phyloP scores from a whole-genome alignment of 2,888 invertebrate species.

The Sarcophaga carnaria region DNA sequence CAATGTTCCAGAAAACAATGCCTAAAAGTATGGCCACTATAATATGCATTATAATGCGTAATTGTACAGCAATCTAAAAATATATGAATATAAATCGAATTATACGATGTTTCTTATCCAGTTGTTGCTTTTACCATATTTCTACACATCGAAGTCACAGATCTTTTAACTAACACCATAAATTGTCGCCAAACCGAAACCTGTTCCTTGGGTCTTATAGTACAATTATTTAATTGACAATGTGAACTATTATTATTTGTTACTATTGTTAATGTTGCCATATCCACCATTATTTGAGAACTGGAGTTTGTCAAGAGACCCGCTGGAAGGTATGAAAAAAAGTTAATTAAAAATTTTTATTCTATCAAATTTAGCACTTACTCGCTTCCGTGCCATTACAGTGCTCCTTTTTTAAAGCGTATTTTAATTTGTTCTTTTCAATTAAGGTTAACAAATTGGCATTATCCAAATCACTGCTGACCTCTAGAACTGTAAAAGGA shows the following conservation, averaged over 20 bases:
- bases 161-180: conserved; percentile 82
- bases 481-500: conserved; percentile 82
- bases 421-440: conserved; percentile 71
- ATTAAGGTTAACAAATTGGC: conserved; percentile 78
- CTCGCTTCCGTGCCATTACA: conserved; percentile 42
- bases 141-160: conserved; percentile 80
- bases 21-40: conserved; percentile 92
- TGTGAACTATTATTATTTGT: conserved; percentile 15
- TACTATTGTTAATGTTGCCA: conserved; percentile 29
- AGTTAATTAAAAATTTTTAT: conserved; percentile 19
- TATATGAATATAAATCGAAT: background rate
- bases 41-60: conserved; percentile 89
- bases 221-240: conserved; percentile 36
- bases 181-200: conserved; percentile 81
- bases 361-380: conserved; percentile 12
- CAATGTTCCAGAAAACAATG: conserved; percentile 90
- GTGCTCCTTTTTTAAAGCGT: conserved; percentile 53
- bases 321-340: conserved; percentile 48
- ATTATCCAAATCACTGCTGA: conserved; percentile 84
- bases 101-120: background rate
- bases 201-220: conserved; percentile 74
- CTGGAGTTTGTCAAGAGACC: conserved; percentile 51
- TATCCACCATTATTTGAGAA: conserved; percentile 58
- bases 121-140: conserved; percentile 79
- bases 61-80: conserved; percentile 81